These are phyloP conservation scores for Ciconia maguari DNA, from an alignment of 2,113 vertebrate species.

Conservation along the genomic window DNA sequence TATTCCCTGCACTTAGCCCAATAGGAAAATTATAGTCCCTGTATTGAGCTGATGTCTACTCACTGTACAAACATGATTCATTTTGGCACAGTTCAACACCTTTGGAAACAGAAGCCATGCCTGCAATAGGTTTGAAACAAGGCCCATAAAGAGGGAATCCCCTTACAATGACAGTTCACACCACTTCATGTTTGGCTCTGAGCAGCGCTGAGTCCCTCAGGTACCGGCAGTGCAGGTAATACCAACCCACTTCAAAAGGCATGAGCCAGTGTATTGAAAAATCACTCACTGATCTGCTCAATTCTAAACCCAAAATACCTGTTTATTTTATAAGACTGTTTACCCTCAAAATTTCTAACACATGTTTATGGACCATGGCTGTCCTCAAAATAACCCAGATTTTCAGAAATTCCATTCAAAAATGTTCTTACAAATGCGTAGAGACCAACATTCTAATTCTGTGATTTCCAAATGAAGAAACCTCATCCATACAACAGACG, in stretches of 20 bases:
- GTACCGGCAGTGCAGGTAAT: background rate
- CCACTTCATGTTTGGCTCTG: background rate
- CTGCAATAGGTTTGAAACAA: background rate
- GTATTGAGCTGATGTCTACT: background rate
- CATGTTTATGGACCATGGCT: background rate
- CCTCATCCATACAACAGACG: background rate
- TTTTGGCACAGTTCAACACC: background rate
- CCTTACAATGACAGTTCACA: background rate
- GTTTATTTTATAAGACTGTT: background rate
- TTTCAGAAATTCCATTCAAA: slow-evolving; percentile 33
- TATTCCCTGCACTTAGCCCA: background rate
- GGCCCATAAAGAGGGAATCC: background rate
- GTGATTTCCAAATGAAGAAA: background rate
- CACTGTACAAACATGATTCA: background rate
- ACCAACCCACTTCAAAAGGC: background rate
- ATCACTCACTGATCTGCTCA: background rate
- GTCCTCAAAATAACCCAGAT: slow-evolving; percentile 12
- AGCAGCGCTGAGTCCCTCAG: background rate
- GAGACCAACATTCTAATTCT: background rate
- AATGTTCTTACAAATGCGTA: background rate
- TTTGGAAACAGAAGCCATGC: background rate
- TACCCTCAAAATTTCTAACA: background rate
- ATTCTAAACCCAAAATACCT: background rate
- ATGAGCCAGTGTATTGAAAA: background rate
- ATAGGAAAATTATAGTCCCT: background rate